Evolutionary conservation across 2,113 vertebrate species (phyloP).

Genomic region (Suricata suricatta): DNA sequence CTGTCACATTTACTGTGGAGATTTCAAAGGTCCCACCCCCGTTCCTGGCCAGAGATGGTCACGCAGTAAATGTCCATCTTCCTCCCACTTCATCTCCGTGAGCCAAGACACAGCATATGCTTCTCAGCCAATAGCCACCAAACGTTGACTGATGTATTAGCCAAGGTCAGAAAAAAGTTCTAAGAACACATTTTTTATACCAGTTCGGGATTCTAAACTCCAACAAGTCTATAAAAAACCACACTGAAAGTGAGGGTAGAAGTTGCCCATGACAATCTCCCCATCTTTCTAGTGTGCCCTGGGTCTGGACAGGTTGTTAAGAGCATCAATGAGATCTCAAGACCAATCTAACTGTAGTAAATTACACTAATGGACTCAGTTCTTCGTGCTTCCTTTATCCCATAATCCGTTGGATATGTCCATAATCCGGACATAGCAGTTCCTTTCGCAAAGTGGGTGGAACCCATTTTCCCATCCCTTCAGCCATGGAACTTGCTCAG

Average conservation of each 20-base stretch:
- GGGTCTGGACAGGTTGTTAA: too few relatives aligned
- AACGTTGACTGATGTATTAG: too few relatives aligned
- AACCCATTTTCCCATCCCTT: accelerated
- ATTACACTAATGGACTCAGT: accelerated
- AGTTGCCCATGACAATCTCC: accelerated
- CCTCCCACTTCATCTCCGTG: neutral
- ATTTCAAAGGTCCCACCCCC: accelerated
- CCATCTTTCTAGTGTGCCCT: neutral
- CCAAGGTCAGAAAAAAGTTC: neutral
- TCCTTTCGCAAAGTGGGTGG: neutral
- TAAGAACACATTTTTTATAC: neutral
- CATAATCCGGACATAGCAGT: accelerated
- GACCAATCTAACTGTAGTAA: too few relatives aligned
- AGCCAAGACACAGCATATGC: accelerated
- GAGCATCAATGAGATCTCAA: neutral
- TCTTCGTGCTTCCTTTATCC: too few relatives aligned
- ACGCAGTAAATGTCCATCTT: accelerated
- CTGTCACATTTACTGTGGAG: too few relatives aligned
- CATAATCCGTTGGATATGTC: neutral
- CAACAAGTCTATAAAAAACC: neutral
- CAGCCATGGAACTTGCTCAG: neutral
- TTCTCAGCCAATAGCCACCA: accelerated
- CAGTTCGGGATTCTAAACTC: neutral
- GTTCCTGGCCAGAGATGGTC: accelerated
- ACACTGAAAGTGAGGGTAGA: accelerated